Percentiles rank a stretch among this genome's conserved stretches.
These are phyloP conservation scores for Pecten maximus DNA, from an alignment of 2,888 invertebrate genomes.

Conservation along the genomic window DNA sequence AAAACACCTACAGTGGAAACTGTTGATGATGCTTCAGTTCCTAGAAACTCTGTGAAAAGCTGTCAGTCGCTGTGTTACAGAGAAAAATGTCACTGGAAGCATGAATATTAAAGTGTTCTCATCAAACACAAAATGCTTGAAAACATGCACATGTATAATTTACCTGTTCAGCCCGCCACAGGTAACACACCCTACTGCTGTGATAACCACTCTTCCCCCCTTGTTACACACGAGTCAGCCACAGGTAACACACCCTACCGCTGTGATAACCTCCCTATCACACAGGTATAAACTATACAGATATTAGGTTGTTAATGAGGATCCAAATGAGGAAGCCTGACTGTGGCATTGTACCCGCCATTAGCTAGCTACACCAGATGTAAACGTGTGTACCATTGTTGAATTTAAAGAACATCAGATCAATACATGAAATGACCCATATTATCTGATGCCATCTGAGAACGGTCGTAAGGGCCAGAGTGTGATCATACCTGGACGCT, in stretches of 20 bases:
- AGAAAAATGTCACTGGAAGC: neutral
- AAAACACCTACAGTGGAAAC: too few species aligned
- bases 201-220: neutral
- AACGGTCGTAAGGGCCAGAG: neutral
- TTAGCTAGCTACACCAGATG: neutral
- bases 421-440: constrained; percentile 16
- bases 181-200: neutral
- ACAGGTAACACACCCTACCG: neutral
- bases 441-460: constrained; percentile 4
- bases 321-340: neutral
- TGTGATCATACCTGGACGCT: neutral
- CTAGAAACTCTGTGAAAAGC: neutral
- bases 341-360: neutral
- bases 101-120: neutral
- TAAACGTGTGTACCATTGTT: neutral
- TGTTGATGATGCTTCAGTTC: neutral
- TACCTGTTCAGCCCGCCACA: constrained; percentile 8
- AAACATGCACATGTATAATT: neutral
- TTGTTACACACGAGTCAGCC: neutral
- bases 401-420: constrained; percentile 3
- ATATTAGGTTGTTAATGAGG: neutral
- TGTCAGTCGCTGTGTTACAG: neutral
- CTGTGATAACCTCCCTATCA: neutral
- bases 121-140: neutral
- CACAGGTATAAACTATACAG: too few species aligned